Evolutionary conservation across 2,888 invertebrate genomes (phyloP).

Genomic region (Timema podura): DNA sequence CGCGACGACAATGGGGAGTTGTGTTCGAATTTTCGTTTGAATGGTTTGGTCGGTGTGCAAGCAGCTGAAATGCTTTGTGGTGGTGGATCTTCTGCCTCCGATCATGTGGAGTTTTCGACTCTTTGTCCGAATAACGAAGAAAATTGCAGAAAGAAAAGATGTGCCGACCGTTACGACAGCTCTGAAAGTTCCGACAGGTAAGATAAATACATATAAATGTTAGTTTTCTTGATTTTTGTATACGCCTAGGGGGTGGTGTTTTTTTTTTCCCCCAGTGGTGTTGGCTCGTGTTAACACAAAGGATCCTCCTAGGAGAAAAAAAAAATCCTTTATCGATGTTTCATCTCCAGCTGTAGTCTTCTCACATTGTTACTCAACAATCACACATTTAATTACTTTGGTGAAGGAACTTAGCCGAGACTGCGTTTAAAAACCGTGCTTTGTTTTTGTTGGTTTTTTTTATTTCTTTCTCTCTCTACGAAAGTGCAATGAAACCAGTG

Average conservation of each 20-base stretch:
- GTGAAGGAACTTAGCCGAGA: not conserved
- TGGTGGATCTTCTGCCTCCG: conserved; percentile 31
- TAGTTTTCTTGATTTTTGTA: conserved; percentile 1
- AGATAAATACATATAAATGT: conserved; percentile 39
- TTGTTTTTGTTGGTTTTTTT: not conserved
- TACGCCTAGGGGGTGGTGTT: not conserved
- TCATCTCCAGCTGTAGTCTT: not conserved
- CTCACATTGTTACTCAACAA: not conserved
- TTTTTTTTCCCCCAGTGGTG: not conserved
- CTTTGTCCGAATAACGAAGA: conserved; percentile 35
- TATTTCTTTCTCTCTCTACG: not conserved
- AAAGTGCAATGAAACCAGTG: conserved; percentile 24
- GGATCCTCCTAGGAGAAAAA: not conserved
- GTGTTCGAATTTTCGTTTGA: conserved; percentile 33
- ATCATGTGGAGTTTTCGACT: conserved; percentile 30
- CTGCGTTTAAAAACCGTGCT: not conserved
- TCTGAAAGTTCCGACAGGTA: conserved; percentile 93
- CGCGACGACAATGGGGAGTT: conserved; percentile 43
- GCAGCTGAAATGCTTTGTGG: conserved; percentile 33
- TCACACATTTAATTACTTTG: no score
- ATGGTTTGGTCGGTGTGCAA: conserved; percentile 34
- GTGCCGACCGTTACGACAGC: conserved; percentile 88
- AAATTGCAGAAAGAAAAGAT: conserved; percentile 72
- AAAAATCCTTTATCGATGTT: conserved; percentile 7
- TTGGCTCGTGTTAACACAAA: no score